Conservation (phyloP, 2,888 invertebrate species). For the Gisinianus flammeolus region DNA sequence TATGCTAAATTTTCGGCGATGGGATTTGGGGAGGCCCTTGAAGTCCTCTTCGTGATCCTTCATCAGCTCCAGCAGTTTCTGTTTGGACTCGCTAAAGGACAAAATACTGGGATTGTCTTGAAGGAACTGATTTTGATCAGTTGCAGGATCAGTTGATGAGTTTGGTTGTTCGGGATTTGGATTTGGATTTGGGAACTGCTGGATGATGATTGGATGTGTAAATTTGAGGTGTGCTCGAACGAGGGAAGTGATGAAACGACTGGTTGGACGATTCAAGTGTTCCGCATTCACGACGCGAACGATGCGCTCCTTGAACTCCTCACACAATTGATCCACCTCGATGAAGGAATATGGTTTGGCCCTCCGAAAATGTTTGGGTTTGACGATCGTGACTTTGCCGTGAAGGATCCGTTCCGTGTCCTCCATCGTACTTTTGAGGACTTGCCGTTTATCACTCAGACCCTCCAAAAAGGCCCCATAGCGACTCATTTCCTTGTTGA, state of each 20-base stretch:
- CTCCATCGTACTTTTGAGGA: neutral
- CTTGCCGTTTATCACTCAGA: neutral
- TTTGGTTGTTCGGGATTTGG: neutral
- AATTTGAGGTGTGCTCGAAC: neutral
- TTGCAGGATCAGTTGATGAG: too few species aligned
- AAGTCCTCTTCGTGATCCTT: neutral
- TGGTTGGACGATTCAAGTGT: neutral
- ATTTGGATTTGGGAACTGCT: neutral
- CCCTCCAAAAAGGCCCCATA: neutral
- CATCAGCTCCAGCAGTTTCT: neutral
- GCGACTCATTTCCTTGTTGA: conserved; percentile 1
- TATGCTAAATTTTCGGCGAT: too few species aligned
- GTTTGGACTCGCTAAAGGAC: neutral
- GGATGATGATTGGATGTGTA: neutral
- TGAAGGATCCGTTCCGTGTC: neutral
- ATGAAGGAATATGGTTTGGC: conserved; percentile 6
- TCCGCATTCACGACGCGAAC: conserved; percentile 15
- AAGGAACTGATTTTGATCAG: too few species aligned
- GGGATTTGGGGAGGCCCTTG: too few species aligned
- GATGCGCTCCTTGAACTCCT: neutral
- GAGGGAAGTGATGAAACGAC: neutral
- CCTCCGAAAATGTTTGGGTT: conserved; percentile 12
- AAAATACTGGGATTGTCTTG: neutral
- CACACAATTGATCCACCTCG: conserved; percentile 6
- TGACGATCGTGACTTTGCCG: neutral